phyloP scores from a whole-genome alignment of 2,797 vertebrate genomes.

The Paguma larvata region DNA sequence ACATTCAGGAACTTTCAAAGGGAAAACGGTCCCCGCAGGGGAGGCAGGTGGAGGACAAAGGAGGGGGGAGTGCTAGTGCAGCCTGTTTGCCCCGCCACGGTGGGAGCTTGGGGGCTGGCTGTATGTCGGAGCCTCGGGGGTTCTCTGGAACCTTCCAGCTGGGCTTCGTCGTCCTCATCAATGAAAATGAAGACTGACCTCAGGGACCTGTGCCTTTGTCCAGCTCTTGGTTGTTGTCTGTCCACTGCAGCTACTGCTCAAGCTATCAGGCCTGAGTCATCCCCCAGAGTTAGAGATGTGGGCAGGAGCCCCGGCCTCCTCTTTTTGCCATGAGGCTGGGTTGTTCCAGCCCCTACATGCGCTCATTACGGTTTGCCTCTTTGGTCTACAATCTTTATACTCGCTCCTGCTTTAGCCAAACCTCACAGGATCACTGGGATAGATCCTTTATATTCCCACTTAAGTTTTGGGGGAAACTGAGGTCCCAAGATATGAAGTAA shows the following conservation, averaged over 20 bases:
- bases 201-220: background rate
- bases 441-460: background rate
- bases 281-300: background rate
- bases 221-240: background rate
- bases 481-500: background rate
- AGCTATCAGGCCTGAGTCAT: background rate
- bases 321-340: background rate
- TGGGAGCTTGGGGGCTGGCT: background rate
- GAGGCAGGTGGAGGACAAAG: background rate
- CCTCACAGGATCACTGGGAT: background rate
- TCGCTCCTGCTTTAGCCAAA: background rate
- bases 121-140: background rate
- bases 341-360: background rate
- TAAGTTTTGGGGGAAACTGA: background rate
- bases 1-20: background rate
- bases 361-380: background rate
- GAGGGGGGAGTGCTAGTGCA: rapidly evolving
- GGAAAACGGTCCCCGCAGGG: background rate
- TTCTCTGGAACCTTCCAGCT: background rate
- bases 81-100: no score
- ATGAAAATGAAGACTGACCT: background rate
- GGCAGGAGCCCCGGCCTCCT: background rate
- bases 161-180: background rate
- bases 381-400: background rate
- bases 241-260: background rate